Evolutionary conservation across 2,113 vertebrate species (phyloP).

Genomic region (Gallinago jamesoni): DNA sequence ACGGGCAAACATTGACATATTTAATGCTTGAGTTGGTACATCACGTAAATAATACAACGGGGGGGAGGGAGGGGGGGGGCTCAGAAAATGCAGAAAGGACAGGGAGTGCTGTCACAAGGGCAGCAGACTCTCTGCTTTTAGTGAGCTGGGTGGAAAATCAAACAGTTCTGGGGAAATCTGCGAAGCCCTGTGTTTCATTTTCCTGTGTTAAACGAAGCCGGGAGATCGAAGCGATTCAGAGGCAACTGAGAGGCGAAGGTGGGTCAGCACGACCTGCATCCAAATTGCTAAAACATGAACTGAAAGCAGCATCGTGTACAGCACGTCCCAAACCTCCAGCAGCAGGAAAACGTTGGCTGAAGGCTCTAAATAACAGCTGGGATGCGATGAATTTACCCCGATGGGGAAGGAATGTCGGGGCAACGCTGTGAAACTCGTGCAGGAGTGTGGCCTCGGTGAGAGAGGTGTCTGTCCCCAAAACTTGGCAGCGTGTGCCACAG

Average conservation of each 20-base stretch:
- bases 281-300: background rate
- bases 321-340: background rate
- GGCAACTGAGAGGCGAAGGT: background rate
- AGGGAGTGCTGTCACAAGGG: background rate
- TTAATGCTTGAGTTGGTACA: background rate
- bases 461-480: accelerated
- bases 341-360: accelerated
- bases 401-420: accelerated
- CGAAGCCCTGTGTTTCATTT: background rate
- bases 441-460: background rate
- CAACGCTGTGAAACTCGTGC: background rate
- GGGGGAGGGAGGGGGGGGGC: too few species aligned
- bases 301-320: background rate
- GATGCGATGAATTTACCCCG: background rate
- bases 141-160: background rate
- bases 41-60: background rate
- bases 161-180: background rate
- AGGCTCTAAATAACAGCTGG: background rate
- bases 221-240: background rate
- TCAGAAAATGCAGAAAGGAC: background rate
- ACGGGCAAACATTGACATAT: background rate
- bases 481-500: accelerated
- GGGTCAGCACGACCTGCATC: background rate
- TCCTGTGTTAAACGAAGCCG: accelerated
- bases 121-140: background rate